Conservation (phyloP, 2,113 vertebrate species). For the Petrocephalus microphthalmus region DNA sequence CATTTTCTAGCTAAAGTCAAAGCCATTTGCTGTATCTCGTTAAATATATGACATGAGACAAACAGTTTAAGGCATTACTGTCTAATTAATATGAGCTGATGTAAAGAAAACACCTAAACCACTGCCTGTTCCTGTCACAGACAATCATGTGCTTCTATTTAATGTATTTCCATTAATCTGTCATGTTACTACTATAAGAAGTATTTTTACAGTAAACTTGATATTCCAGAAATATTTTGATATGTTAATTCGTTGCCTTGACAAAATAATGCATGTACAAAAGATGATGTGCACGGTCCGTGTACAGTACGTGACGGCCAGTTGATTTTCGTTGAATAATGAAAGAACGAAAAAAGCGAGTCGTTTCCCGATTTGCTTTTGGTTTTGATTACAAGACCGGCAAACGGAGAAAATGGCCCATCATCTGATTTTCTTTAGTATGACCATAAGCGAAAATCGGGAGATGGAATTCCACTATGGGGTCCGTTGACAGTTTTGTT, state of each 20-base stretch:
- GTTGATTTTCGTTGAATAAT: no score
- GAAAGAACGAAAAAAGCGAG: no score
- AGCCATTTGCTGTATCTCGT: not conserved
- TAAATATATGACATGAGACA: not conserved
- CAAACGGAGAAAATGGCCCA: no score
- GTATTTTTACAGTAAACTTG: not conserved
- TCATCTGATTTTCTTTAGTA: no score
- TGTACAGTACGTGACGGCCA: no score
- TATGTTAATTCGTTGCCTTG: not conserved
- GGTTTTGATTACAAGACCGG: no score
- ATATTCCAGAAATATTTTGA: not conserved
- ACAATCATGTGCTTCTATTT: not conserved
- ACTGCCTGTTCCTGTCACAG: not conserved
- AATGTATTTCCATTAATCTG: not conserved
- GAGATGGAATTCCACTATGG: no score
- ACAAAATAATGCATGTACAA: not conserved
- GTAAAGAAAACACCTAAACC: not conserved
- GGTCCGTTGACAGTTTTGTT: no score
- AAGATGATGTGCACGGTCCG: not conserved
- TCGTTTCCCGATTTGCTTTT: no score
- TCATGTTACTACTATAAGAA: not conserved
- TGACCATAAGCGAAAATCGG: no score
- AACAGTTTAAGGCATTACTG: not conserved
- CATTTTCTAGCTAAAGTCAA: not conserved
- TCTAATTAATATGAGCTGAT: not conserved